phyloP scores from a whole-genome alignment of 1,140 invertebrate genomes.

The Triops cancriformis region DNA sequence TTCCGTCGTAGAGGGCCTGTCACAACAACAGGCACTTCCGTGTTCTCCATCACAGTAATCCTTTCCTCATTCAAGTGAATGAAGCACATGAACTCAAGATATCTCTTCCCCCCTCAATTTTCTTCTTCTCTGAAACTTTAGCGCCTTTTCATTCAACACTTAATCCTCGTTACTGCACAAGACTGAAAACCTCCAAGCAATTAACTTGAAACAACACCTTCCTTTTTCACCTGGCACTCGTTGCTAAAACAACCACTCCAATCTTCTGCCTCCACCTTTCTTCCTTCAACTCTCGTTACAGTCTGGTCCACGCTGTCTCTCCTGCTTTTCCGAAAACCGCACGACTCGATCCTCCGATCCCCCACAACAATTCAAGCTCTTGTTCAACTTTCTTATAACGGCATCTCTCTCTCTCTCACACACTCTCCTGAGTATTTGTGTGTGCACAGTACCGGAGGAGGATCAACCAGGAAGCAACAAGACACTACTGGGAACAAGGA shows the following conservation, averaged over 20 bases:
- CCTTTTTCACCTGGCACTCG: not conserved
- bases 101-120: not conserved
- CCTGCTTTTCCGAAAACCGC: too few species aligned
- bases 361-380: not conserved
- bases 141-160: not conserved
- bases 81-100: slow-evolving; percentile 1
- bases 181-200: not conserved
- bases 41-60: not conserved
- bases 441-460: not conserved
- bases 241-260: not conserved
- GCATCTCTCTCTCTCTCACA: not conserved
- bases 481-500: too few species aligned
- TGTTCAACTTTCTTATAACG: not conserved
- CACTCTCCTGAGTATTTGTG: not conserved
- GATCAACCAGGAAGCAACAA: not conserved
- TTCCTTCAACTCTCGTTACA: not conserved
- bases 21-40: slow-evolving; percentile 2
- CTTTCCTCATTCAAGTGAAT: not conserved
- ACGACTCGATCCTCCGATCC: not conserved
- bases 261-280: not conserved
- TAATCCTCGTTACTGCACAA: not conserved
- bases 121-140: not conserved
- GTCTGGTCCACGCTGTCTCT: not conserved
- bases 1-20: slow-evolving; percentile 22
- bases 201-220: not conserved